These are phyloP conservation scores for Hymenochirus boettgeri DNA, from an alignment of 2,113 vertebrate genomes.

Conservation along the genomic window DNA sequence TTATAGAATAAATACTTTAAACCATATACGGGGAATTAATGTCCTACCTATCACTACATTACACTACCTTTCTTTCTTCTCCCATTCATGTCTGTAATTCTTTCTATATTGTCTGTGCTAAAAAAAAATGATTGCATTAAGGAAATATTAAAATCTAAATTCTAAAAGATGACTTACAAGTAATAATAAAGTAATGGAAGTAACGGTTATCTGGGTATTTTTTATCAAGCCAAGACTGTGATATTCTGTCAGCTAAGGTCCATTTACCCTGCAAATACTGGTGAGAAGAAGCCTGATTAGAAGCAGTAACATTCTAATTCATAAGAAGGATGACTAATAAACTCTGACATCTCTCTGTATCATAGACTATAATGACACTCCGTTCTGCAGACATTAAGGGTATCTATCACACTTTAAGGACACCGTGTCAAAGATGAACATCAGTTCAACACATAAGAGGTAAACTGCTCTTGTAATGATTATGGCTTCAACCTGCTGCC, in stretches of 20 bases:
- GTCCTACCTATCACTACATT: too few species aligned
- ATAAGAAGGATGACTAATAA: conserved; percentile 36
- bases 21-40: too few species aligned
- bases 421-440: conserved; percentile 2
- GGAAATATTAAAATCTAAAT: too few species aligned
- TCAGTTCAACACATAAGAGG: neutral
- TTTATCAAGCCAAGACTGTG: too few species aligned
- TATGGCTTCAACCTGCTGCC: neutral
- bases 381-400: conserved; percentile 7
- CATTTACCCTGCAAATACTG: conserved; percentile 13
- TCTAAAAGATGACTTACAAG: too few species aligned
- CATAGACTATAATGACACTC: conserved; percentile 27
- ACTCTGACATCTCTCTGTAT: conserved; percentile 43
- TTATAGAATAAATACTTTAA: too few species aligned
- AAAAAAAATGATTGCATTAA: too few species aligned
- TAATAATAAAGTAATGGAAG: too few species aligned
- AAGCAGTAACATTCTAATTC: conserved; percentile 28
- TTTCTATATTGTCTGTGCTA: too few species aligned
- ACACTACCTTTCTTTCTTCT: too few species aligned
- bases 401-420: conserved; percentile 24
- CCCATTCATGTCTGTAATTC: too few species aligned
- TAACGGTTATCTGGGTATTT: too few species aligned
- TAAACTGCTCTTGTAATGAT: conserved; percentile 17
- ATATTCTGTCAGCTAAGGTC: conserved; percentile 16
- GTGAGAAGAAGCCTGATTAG: conserved; percentile 34